Conservation (phyloP, 2,113 vertebrate genomes). For the Noctilio leporinus region DNA sequence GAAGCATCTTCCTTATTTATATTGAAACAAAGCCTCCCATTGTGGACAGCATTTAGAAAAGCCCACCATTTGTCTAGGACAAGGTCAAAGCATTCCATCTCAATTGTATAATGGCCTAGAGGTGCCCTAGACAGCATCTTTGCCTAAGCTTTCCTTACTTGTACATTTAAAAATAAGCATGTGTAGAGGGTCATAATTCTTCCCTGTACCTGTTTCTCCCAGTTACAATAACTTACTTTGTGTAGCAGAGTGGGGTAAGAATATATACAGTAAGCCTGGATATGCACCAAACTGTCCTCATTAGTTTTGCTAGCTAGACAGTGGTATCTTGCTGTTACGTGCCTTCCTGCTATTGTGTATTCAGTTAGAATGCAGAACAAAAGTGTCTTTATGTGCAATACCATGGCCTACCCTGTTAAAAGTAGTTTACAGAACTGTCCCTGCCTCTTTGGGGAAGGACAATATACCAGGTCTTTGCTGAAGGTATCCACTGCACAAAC, state of each 20-base stretch:
- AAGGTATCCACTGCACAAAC: no score
- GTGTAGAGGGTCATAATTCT: slow-evolving; percentile 61
- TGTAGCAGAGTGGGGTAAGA: slow-evolving; percentile 56
- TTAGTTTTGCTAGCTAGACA: background rate
- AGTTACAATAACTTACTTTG: slow-evolving; percentile 71
- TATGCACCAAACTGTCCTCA: slow-evolving; percentile 10
- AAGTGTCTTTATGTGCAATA: background rate
- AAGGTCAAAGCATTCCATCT: slow-evolving; percentile 42
- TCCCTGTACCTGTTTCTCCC: slow-evolving; percentile 44
- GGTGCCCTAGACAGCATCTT: slow-evolving; percentile 26
- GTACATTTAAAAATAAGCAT: slow-evolving; percentile 68
- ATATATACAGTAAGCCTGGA: slow-evolving; percentile 53
- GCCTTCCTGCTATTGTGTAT: background rate
- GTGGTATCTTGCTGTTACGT: background rate
- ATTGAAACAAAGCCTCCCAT: background rate
- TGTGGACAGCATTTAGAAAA: slow-evolving; percentile 53
- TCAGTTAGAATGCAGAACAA: background rate
- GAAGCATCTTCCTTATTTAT: slow-evolving; percentile 41
- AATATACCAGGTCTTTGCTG: no score
- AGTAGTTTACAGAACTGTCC: background rate
- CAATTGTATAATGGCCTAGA: slow-evolving; percentile 44
- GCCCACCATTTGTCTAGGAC: background rate
- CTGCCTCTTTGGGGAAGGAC: background rate
- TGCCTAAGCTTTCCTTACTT: slow-evolving; percentile 34
- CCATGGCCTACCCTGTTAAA: background rate